Evolutionary conservation across 2,113 vertebrate species (phyloP), one percentile per base, ranked within the genome.

Genomic region (Hippocampus abdominalis): DNA sequence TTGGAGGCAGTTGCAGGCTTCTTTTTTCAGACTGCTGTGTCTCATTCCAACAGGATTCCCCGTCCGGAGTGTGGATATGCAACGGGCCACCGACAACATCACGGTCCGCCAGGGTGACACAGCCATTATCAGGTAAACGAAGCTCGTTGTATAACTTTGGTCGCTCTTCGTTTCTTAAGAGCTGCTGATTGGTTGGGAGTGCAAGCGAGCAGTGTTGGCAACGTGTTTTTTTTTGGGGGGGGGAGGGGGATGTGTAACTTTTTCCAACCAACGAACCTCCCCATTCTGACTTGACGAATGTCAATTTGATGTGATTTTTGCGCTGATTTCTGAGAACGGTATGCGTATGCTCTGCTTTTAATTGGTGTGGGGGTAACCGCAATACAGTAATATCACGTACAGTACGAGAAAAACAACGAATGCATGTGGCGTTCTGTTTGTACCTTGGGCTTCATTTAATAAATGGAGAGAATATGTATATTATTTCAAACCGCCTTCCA

Each of bases 1-100:
- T 88, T 94, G 94, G 91, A 94, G 93, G 90, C 96, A 95, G 88
- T 90, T 98, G 93, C 96, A 96, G 72, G 94, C 95, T 86, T 93
- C 95, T 84, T 92, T 98, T 92, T 94, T 98, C 92, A 95, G 97
- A 94, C 91, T 98, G 91, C 94, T 98, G 78, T 99, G 95, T 94
- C 95, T 99, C 95, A 94, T 99, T 84, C 96, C 96, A 87, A 96
- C 96, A 98, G 97, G 96, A 91, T 95, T 98, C 91, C 96, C 96
- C 39, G 96, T 98, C 90, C 95, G 95, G 90, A 97, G 96, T 91
- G 96, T 96, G 95, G 96, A 98, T 93, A 95, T 96, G 94, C 96
- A 94, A 93, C 94, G 95, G 85, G 93, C 95, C 84, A 98, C 95
- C 66, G 97, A 99, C 93, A 99, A 98, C 96, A 98, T 99, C 93